Evolutionary conservation across 2,888 invertebrate species (phyloP).

Genomic region (Lycocerus yunnanus): DNA sequence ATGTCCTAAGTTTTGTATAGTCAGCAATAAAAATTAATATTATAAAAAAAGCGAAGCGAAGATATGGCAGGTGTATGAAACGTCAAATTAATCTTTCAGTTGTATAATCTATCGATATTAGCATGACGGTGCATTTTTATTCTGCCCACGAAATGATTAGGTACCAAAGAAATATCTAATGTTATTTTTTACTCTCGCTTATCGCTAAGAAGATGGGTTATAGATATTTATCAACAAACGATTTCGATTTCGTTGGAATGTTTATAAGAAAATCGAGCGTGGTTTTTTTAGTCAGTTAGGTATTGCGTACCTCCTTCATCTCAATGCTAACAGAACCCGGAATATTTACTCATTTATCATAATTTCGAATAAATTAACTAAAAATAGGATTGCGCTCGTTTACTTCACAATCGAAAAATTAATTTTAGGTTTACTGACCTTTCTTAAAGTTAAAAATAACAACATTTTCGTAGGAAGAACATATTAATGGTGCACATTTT

Average conservation of each 20-base stretch:
- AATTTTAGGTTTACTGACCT: background rate
- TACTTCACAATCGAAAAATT: background rate
- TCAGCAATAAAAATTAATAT: background rate
- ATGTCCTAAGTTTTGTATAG: background rate
- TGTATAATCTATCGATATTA: background rate
- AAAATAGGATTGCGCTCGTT: background rate
- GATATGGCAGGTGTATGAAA: background rate
- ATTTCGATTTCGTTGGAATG: background rate
- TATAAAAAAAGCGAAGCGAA: background rate
- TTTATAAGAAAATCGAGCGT: background rate
- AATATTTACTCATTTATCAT: background rate
- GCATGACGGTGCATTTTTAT: constrained; percentile 2
- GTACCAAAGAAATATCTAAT: background rate
- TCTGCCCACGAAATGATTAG: background rate
- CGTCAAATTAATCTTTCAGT: background rate
- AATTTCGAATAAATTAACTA: background rate
- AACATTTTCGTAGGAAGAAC: background rate
- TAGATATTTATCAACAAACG: background rate
- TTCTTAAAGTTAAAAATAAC: background rate
- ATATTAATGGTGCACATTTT: background rate
- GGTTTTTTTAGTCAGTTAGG: no score
- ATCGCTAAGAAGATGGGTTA: background rate
- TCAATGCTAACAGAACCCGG: background rate
- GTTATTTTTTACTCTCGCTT: background rate
- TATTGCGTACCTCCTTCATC: no score